Evolutionary conservation across 92 coral and sea anemone species (phyloP).

Genomic region (Scolanthus callimorphus): DNA sequence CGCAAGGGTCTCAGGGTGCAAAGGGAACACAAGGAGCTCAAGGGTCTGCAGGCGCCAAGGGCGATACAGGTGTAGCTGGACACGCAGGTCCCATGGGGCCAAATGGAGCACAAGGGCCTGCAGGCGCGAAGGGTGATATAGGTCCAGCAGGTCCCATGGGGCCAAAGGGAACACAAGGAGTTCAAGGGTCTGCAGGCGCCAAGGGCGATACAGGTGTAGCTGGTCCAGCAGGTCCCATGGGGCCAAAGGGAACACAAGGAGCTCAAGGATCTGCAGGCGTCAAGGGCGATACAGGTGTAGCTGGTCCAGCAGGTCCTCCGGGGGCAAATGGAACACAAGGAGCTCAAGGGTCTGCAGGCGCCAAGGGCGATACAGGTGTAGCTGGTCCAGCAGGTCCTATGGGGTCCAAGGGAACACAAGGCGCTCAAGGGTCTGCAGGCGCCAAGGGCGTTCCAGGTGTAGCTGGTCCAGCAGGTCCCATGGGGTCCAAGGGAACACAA

Average conservation of each 20-base stretch:
- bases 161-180: slow-evolving; percentile 5
- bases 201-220: neutral
- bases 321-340: slow-evolving; percentile 46
- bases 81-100: neutral
- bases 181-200: slow-evolving; percentile 24
- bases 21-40: slow-evolving; percentile 7
- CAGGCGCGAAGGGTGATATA: neutral
- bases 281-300: neutral
- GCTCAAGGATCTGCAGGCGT: neutral
- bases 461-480: neutral
- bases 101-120: neutral
- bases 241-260: neutral
- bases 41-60: slow-evolving; percentile 7
- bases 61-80: slow-evolving; percentile 2
- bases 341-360: slow-evolving; percentile 46
- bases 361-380: no score
- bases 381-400: no score
- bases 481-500: slow-evolving; percentile 1
- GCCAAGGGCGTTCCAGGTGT: slow-evolving; percentile 1
- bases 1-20: slow-evolving; percentile 27
- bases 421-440: no score
- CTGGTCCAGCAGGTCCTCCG: slow-evolving; percentile 1
- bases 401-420: no score
- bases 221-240: slow-evolving; percentile 3
- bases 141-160: neutral